Base-by-base conservation (phyloP, 2,113 vertebrate genomes). In the Oceanites oceanicus region DNA sequence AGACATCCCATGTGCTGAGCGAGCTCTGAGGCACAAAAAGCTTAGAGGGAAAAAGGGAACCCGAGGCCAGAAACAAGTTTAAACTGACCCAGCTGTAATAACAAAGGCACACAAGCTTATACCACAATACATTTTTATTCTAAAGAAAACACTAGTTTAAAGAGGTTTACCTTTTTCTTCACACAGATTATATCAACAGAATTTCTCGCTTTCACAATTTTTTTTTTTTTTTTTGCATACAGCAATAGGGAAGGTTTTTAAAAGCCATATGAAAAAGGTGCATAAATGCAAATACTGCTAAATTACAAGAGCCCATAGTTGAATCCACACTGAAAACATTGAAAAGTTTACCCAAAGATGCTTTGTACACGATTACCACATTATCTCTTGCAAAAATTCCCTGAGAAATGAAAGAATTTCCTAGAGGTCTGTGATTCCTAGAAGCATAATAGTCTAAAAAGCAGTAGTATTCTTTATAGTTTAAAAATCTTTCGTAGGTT, bases 11-110 rank as follows among this genome's bases (percentile, higher is more conserved):
- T n/a, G 80, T 96, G 95, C 85, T 74, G 93, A 96, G 82, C 25
- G 27, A 86, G 90, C 86, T 87, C 90, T 58, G 76, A 96, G 83
- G 91, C 80, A 83, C 87, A 91, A 61, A 95, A 92, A 88, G 66
- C 65, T 92, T 82, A 75, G 53, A 53, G 21, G 53, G 62, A 90
- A 93, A 82, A 53, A 74, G 86, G 82, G 61, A 93, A 94, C 9
- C 8, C 3, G 19, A 81, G 88, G 94, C 70, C 78, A 94, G 47
- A 56, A 92, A 91, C 63, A 87, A 88, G 44, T 45, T 91, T 90
- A 88, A 95, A 96, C 84, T 86, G 75, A 92, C 85, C 36, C 98
- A 99, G 98, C 98, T 99, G 98, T 97, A 97, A 98, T 95, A 99
- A 98, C 98, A 99, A 95, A 96, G 94, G 77, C 81, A 61, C 22